phyloP scores from a whole-genome alignment of 2,797 vertebrate genomes.

The Eptatretus atami region DNA sequence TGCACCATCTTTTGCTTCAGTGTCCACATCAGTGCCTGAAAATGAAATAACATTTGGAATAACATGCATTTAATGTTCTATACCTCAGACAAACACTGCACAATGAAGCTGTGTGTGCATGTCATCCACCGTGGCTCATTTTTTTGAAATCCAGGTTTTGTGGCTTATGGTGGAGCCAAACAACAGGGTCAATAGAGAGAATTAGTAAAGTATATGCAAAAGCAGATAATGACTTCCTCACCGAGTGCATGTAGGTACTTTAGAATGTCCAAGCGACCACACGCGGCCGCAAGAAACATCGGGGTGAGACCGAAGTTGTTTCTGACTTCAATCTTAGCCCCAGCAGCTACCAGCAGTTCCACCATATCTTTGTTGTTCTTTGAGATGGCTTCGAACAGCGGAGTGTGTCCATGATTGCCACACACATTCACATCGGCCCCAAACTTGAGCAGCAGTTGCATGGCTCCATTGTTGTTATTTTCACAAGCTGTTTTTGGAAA shows the following conservation, averaged over 20 bases:
- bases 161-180: too few relatives aligned
- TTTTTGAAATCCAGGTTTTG: too few relatives aligned
- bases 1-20: slow-evolving; percentile 35
- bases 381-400: slow-evolving; percentile 52
- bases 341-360: slow-evolving; percentile 31
- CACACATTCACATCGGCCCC: slow-evolving; percentile 53
- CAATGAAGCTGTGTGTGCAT: too few relatives aligned
- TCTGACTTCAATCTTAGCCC: slow-evolving; percentile 36
- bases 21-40: slow-evolving; percentile 53
- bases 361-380: slow-evolving; percentile 38
- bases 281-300: slow-evolving; percentile 50
- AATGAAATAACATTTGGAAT: too few relatives aligned
- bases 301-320: slow-evolving; percentile 48
- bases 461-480: slow-evolving; percentile 27
- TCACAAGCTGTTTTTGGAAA: slow-evolving; percentile 29
- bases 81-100: too few relatives aligned
- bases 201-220: too few relatives aligned
- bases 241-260: slow-evolving; percentile 38
- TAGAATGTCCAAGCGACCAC: slow-evolving; percentile 30
- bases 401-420: slow-evolving; percentile 52
- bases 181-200: too few relatives aligned
- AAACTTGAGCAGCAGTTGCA: slow-evolving; percentile 29
- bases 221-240: slow-evolving; percentile 11
- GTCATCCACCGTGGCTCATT: too few relatives aligned
- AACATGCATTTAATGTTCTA: too few relatives aligned